These are phyloP conservation scores for Teinopalpus imperialis DNA, from an alignment of 2,888 invertebrate genomes.

Conservation along the genomic window DNA sequence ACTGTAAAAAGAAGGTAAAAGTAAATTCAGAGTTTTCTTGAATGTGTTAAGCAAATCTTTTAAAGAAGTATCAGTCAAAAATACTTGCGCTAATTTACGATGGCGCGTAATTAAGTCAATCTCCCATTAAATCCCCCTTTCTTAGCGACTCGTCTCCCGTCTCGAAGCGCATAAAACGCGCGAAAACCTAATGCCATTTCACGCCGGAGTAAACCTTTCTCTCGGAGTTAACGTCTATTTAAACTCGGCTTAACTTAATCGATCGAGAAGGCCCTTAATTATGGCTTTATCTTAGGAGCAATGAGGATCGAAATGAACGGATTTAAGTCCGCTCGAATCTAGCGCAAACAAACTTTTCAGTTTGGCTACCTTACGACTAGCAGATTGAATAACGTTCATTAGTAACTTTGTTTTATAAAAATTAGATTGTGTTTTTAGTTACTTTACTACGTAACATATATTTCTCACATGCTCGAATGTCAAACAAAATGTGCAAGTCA, in stretches of 20 bases:
- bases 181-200: slow-evolving; percentile 82
- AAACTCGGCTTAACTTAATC: slow-evolving; percentile 81
- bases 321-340: slow-evolving; percentile 65
- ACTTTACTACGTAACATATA: too few relatives aligned
- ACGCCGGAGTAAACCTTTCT: slow-evolving; percentile 82
- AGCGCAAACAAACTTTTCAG: slow-evolving; percentile 36
- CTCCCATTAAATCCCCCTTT: slow-evolving; percentile 76
- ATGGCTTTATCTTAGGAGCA: slow-evolving; percentile 75
- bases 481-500: too few relatives aligned
- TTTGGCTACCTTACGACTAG: slow-evolving; percentile 37
- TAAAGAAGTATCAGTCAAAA: slow-evolving; percentile 69
- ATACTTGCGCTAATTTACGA: slow-evolving; percentile 70
- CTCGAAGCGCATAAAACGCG: slow-evolving; percentile 68
- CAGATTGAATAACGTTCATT: slow-evolving; percentile 14
- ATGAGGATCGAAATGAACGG: slow-evolving; percentile 66
- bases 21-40: too few relatives aligned
- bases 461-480: too few relatives aligned
- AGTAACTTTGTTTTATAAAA: slow-evolving; percentile 14
- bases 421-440: too few relatives aligned
- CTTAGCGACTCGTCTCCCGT: slow-evolving; percentile 72
- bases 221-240: slow-evolving; percentile 79
- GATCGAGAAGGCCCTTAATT: slow-evolving; percentile 81
- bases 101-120: slow-evolving; percentile 76
- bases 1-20: too few relatives aligned
- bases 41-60: slow-evolving; percentile 51